Percentiles rank a stretch among this genome's conserved stretches.
These are phyloP conservation scores for Lutjanus erythropterus DNA, from an alignment of 2,113 vertebrate species.

Conservation along the genomic window DNA sequence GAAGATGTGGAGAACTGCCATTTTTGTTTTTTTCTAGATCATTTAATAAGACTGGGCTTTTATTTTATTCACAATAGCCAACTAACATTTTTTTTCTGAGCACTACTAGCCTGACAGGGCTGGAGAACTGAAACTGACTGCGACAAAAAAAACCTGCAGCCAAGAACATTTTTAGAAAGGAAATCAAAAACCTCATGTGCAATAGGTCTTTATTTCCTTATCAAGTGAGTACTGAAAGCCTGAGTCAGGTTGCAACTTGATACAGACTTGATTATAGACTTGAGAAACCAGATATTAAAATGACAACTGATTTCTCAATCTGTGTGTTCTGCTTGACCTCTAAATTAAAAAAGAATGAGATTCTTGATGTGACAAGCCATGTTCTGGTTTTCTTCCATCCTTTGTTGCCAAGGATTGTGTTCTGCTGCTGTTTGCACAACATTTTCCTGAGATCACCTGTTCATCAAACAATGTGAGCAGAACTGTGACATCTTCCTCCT, in stretches of 20 bases:
- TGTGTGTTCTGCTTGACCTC: slow-evolving; percentile 11
- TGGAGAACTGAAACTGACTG: background rate
- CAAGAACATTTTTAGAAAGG: background rate
- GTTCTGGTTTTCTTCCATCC: slow-evolving; percentile 15
- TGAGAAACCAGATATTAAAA: background rate
- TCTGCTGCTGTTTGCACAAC: slow-evolving; percentile 19
- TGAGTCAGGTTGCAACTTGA: background rate
- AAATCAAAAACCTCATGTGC: background rate
- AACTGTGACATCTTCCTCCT: background rate
- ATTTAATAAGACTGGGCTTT: background rate
- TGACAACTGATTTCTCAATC: background rate
- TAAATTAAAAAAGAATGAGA: background rate
- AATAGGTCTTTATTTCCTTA: background rate
- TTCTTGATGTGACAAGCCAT: background rate
- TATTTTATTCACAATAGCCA: background rate
- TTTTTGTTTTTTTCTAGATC: background rate
- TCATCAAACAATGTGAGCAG: slow-evolving; percentile 20
- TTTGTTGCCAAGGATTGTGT: slow-evolving; percentile 6
- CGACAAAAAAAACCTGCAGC: background rate
- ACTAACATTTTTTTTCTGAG: slow-evolving; percentile 3
- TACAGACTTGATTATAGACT: accelerated
- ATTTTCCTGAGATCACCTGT: slow-evolving; percentile 19
- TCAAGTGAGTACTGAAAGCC: background rate
- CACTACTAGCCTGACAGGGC: background rate
- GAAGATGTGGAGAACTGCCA: background rate